Percentiles rank a stretch among this genome's conserved stretches.
These are phyloP conservation scores for Anguilla pacifica DNA, from an alignment of 2,797 vertebrate genomes.

Conservation along the genomic window DNA sequence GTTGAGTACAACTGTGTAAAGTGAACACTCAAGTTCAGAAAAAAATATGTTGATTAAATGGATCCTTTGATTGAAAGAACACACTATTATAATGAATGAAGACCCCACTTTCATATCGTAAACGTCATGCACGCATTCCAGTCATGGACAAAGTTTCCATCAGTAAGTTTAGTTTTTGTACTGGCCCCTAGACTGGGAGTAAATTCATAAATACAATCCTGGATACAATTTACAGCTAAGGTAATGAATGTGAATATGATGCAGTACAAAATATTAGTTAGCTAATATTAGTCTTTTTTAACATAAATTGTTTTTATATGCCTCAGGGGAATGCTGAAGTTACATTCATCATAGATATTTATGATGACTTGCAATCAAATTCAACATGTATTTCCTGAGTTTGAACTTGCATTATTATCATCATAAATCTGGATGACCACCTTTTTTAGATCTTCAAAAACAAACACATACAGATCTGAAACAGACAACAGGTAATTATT, in stretches of 20 bases:
- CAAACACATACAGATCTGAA: background rate
- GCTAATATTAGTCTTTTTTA: background rate
- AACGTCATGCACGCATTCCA: background rate
- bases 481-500: background rate
- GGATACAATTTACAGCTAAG: background rate
- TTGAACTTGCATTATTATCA: background rate
- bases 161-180: background rate
- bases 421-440: background rate
- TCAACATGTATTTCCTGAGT: background rate
- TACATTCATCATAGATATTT: background rate
- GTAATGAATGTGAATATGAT: background rate
- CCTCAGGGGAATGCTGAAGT: background rate
- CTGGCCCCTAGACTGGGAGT: background rate
- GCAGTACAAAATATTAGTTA: no score
- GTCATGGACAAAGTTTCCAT: background rate
- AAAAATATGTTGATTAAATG: background rate
- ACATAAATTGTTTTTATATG: background rate
- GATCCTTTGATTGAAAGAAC: background rate
- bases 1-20: background rate
- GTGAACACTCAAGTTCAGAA: background rate
- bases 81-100: background rate
- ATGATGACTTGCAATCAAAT: background rate
- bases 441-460: background rate
- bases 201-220: background rate
- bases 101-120: background rate